Evolutionary conservation across 1,140 invertebrate species (phyloP), one percentile per base, ranked within the genome.

Genomic region (Ditylenchus dipsaci): DNA sequence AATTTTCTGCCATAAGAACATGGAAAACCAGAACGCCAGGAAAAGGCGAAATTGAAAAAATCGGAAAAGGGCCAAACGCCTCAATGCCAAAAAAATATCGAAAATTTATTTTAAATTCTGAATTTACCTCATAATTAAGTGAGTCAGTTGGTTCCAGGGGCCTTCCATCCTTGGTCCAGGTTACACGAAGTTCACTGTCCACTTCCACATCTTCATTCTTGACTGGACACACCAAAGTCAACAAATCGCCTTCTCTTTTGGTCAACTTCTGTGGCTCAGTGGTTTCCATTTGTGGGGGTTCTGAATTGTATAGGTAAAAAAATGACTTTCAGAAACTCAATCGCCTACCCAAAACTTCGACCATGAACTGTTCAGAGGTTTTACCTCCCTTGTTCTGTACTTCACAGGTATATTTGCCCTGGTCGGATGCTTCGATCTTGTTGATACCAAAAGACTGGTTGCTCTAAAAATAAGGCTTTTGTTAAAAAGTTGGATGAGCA

Each of bases 361-460:
- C 69, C 23, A 65, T 43, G 68, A 81, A 80, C 30, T 80, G 72
- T 56, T 81, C 68, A 1, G 43, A 53, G 1, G 63, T 59, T 15
- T 79, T 49, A 68, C 49, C 49, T 53, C 49, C 79, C 61, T 76
- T 64, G 58, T 83, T 83, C 26, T 73, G 64, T 0, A 79, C 80
- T 13, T 66, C 62, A 63, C 80, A 82, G 1, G 77, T 71, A 47
- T 82, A 82, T 19, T 42, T 47, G 23, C 72, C 80, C 21, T 67
- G 56, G 63, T 82, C 80, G 1, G 45, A 43, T 0, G 58, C 38
- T 29, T 64, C 29, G 13, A 82, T 72, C 3, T 69, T 61, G 8
- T 67, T 47, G 49, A 81, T 78, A 13, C 64, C 72, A 49, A 81
- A 73, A 7, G 79, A 82, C 38, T 82, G 79, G 59, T 81, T 81